phyloP scores from a whole-genome alignment of 37 sponge, comb jelly and placozoan species.

The Chondrosia reniformis region DNA sequence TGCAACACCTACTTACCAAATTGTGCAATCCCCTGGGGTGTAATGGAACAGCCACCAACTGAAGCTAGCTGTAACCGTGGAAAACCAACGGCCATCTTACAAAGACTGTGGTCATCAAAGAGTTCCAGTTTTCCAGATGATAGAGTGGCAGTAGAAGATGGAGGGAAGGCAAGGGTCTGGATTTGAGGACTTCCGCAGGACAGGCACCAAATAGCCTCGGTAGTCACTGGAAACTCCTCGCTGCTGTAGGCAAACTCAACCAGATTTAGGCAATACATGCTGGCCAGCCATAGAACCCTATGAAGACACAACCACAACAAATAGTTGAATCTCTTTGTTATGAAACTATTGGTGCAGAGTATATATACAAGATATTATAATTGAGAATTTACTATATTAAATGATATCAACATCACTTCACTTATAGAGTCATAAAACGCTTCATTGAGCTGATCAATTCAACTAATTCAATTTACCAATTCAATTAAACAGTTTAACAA shows the following conservation, averaged over 20 bases:
- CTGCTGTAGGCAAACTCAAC: slow-evolving; percentile 20
- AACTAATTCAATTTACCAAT: too few relatives aligned
- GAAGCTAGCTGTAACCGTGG: slow-evolving; percentile 12
- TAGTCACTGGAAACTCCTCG: background rate
- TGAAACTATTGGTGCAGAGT: too few relatives aligned
- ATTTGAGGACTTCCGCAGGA: slow-evolving; percentile 11
- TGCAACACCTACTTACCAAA: background rate
- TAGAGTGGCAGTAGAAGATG: background rate
- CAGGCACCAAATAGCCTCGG: slow-evolving; percentile 16
- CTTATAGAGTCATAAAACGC: too few relatives aligned
- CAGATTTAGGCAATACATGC: slow-evolving; percentile 13
- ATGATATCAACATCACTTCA: too few relatives aligned
- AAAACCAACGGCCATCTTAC: slow-evolving; percentile 7
- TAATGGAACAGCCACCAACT: slow-evolving; percentile 7
- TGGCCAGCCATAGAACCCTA: slow-evolving; percentile 6
- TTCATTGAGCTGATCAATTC: too few relatives aligned
- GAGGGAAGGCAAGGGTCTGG: slow-evolving; percentile 10
- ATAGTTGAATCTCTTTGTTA: too few relatives aligned
- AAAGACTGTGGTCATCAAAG: slow-evolving; percentile 8
- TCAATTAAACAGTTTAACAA: too few relatives aligned
- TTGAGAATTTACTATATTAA: too few relatives aligned
- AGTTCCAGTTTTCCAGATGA: background rate
- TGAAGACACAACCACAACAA: too few relatives aligned
- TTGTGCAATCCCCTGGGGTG: slow-evolving; percentile 9
- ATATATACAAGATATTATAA: too few relatives aligned